Percentiles rank a stretch among this genome's conserved stretches.
These are phyloP conservation scores for Zhuqinia jingwanae DNA, from an alignment of 2,888 invertebrate genomes.

Conservation along the genomic window DNA sequence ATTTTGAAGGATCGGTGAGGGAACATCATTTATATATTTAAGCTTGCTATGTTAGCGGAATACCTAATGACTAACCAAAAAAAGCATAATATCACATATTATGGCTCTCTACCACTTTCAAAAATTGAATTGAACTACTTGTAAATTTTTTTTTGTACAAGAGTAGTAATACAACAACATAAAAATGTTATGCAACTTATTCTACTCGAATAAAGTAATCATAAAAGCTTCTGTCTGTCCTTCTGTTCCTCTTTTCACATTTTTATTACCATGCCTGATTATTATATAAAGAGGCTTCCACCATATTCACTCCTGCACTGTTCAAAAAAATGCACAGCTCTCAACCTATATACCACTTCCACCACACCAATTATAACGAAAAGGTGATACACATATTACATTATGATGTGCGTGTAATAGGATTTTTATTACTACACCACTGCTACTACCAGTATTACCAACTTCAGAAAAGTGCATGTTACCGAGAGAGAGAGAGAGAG, in stretches of 20 bases:
- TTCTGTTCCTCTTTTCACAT: not conserved
- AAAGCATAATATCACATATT: too few relatives aligned
- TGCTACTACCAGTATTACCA: too few relatives aligned
- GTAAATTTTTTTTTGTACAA: too few relatives aligned
- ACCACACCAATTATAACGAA: not conserved
- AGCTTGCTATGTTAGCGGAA: conserved; percentile 27
- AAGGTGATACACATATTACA: conserved; percentile 18
- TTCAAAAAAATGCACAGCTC: too few relatives aligned
- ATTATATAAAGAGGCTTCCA: too few relatives aligned
- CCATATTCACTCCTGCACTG: too few relatives aligned
- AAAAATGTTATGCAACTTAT: too few relatives aligned
- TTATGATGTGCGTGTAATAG: conserved; percentile 45
- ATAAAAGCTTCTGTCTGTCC: not conserved
- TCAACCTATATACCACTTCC: not conserved
- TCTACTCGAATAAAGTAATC: conserved; percentile 30
- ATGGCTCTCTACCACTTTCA: not conserved
- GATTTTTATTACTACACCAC: conserved; percentile 37
- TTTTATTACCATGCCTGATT: conserved; percentile 14
- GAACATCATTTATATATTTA: too few relatives aligned
- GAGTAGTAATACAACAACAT: not conserved
- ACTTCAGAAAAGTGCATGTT: too few relatives aligned
- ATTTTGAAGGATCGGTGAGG: not conserved
- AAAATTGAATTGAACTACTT: too few relatives aligned
- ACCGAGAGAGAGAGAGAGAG: too few relatives aligned
- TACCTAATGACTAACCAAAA: conserved; percentile 9